These are phyloP conservation scores for Threskiornis aethiopicus DNA, from an alignment of 2,797 vertebrate species.

Conservation along the genomic window DNA sequence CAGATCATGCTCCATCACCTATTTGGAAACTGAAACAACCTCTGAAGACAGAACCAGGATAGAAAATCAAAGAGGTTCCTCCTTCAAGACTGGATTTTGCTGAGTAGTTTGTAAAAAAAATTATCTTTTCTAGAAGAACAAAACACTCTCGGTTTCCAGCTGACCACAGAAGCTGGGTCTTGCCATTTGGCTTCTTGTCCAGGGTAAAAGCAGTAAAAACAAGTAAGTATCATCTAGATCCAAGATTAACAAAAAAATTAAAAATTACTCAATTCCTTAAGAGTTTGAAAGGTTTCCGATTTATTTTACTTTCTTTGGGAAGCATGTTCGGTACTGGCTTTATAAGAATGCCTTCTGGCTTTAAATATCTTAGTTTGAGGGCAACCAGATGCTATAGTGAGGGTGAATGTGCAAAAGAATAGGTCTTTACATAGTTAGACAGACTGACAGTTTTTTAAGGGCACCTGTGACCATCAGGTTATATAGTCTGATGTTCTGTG, in stretches of 20 bases:
- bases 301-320: not conserved
- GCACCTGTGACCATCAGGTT: not conserved
- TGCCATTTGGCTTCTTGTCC: not conserved
- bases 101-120: not conserved
- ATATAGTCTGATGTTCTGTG: not conserved
- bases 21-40: not conserved
- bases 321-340: not conserved
- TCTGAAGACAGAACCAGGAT: not conserved
- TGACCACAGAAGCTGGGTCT: rapidly evolving
- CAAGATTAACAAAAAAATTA: not conserved
- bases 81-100: not conserved
- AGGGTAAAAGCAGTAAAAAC: not conserved
- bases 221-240: not conserved
- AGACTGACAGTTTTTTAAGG: not conserved
- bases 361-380: not conserved
- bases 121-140: not conserved
- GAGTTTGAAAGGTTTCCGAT: not conserved
- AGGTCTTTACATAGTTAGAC: not conserved
- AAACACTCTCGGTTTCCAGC: not conserved
- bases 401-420: not conserved
- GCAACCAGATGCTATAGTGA: not conserved
- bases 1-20: not conserved
- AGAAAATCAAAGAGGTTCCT: not conserved
- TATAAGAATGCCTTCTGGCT: not conserved
- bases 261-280: not conserved